Percentiles rank a stretch among this genome's conserved stretches.
phyloP scores from a whole-genome alignment of 2,888 invertebrate species.

The Erpobdella octoculata region DNA sequence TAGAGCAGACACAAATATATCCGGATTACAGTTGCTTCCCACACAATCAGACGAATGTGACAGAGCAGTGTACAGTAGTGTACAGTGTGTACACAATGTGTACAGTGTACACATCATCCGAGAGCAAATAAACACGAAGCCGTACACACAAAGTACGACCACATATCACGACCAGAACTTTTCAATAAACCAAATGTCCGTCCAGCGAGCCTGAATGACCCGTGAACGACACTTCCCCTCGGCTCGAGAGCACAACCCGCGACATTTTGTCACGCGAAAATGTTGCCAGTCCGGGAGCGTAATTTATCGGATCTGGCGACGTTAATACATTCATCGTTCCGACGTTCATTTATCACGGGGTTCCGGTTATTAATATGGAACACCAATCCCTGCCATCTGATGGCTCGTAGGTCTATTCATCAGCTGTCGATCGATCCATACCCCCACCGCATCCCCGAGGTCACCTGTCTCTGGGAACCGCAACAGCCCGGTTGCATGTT shows the following conservation, averaged over 20 bases:
- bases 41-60: no score
- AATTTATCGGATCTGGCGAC: background rate
- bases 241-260: background rate
- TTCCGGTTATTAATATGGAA: constrained; percentile 7
- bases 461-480: background rate
- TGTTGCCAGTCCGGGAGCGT: background rate
- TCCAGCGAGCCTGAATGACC: background rate
- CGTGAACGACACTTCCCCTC: background rate
- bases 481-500: background rate
- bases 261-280: constrained; percentile 10
- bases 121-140: no score
- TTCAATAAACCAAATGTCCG: no score
- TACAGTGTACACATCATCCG: no score
- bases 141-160: no score
- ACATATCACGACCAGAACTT: no score
- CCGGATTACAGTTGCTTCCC: no score
- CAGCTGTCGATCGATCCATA: background rate
- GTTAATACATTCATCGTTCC: constrained; percentile 5
- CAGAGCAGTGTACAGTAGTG: no score
- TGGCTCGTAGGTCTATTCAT: background rate
- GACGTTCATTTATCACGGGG: background rate
- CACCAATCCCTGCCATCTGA: background rate
- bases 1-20: no score
- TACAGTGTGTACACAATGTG: no score
- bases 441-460: background rate